These are phyloP conservation scores for Ochotona curzoniae DNA, from an alignment of 2,113 vertebrate genomes.

Conservation along the genomic window DNA sequence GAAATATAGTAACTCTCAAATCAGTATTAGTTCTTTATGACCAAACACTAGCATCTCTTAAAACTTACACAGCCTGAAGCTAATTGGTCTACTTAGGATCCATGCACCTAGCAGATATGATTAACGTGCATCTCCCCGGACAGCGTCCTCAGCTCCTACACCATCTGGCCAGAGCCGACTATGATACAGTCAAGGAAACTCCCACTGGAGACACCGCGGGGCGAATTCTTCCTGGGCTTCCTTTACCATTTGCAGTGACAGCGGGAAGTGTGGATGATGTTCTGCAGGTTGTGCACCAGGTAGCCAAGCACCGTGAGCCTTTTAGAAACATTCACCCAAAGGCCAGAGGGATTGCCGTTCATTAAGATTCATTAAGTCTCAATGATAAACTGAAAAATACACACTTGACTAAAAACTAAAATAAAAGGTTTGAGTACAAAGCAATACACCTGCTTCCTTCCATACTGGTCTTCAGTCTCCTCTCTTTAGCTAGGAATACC, in stretches of 20 bases:
- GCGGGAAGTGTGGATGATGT: slow-evolving; percentile 81
- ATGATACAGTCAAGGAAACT: slow-evolving; percentile 83
- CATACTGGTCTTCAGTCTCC: slow-evolving; percentile 50
- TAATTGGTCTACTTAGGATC: slow-evolving; percentile 77
- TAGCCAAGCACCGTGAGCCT: slow-evolving; percentile 52
- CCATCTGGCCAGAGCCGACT: slow-evolving; percentile 90
- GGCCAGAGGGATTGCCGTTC: slow-evolving; percentile 73
- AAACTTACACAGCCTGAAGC: slow-evolving; percentile 58
- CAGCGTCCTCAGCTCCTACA: slow-evolving; percentile 79
- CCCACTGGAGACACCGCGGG: slow-evolving; percentile 83
- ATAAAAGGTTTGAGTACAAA: slow-evolving; percentile 56
- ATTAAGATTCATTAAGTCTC: no score
- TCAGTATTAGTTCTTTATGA: not conserved
- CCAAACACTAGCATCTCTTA: slow-evolving; percentile 65
- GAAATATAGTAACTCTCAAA: slow-evolving; percentile 52
- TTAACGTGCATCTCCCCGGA: slow-evolving; percentile 84
- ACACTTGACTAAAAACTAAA: not conserved
- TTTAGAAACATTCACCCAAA: slow-evolving; percentile 62
- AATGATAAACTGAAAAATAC: slow-evolving; percentile 63
- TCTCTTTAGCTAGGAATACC: slow-evolving; percentile 27
- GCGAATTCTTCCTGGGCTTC: slow-evolving; percentile 84
- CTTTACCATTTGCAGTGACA: slow-evolving; percentile 83
- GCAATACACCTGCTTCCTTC: slow-evolving; percentile 32
- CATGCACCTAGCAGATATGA: slow-evolving; percentile 81
- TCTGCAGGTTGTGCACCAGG: slow-evolving; percentile 75